Conservation (phyloP, 1,140 invertebrate genomes). For the Conopomorpha cramerella region DNA sequence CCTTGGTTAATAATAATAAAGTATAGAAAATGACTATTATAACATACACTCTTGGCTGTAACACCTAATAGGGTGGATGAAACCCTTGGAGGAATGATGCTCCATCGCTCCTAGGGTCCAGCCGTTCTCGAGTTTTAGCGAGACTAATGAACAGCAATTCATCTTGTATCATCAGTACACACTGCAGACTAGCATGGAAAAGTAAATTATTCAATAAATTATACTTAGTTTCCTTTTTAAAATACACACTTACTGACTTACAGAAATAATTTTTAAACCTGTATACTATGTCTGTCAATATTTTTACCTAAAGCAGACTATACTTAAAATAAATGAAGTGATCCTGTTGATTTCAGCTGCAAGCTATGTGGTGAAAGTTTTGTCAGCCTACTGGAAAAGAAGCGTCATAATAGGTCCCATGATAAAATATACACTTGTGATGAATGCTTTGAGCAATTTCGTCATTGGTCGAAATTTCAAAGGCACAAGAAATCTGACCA, state of each 20-base stretch:
- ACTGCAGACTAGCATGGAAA: neutral
- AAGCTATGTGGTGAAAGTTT: constrained; percentile 41
- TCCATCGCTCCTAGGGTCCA: too few species aligned
- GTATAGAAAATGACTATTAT: too few species aligned
- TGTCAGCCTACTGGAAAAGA: constrained; percentile 32
- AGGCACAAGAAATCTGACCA: constrained; percentile 41
- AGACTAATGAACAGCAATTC: too few species aligned
- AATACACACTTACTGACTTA: neutral
- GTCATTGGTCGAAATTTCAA: constrained; percentile 38
- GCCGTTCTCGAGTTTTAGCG: too few species aligned
- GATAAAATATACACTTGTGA: constrained; percentile 50
- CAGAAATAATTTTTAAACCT: constrained; percentile 3
- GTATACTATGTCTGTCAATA: constrained; percentile 2
- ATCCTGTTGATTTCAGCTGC: too few species aligned
- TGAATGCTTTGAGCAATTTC: constrained; percentile 33
- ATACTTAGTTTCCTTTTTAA: constrained; percentile 2
- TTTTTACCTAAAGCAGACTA: too few species aligned
- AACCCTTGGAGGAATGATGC: too few species aligned
- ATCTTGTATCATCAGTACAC: too few species aligned
- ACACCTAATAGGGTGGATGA: too few species aligned
- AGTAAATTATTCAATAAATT: constrained; percentile 4
- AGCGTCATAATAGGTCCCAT: constrained; percentile 44
- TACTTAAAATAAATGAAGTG: too few species aligned
- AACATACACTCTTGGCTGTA: too few species aligned
- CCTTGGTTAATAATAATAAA: too few species aligned